phyloP scores from a whole-genome alignment of 1,140 invertebrate genomes.

The Microplitis demolitor region DNA sequence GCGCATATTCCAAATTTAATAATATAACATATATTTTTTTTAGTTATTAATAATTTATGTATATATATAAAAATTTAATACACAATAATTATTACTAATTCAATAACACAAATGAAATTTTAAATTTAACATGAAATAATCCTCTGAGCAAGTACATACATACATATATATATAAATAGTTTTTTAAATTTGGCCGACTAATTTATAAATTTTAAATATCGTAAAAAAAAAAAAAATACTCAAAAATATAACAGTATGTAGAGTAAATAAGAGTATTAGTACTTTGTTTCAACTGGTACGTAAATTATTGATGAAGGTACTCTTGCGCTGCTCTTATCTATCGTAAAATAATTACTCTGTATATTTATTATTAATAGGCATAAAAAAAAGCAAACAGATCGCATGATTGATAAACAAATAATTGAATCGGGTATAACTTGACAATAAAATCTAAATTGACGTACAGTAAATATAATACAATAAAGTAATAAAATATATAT shows the following conservation, averaged over 20 bases:
- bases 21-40: too few species aligned
- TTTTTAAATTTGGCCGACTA: neutral
- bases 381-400: slow-evolving; percentile 16
- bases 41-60: too few species aligned
- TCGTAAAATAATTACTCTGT: neutral
- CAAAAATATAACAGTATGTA: slow-evolving; percentile 7
- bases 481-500: neutral
- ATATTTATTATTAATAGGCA: slow-evolving; percentile 1
- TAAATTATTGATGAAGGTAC: slow-evolving; percentile 4
- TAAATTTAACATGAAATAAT: neutral
- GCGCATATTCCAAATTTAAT: neutral
- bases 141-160: neutral
- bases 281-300: too few species aligned
- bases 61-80: neutral
- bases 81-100: neutral
- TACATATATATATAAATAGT: neutral
- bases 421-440: too few species aligned
- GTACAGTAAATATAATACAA: neutral
- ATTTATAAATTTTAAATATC: slow-evolving; percentile 9
- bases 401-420: neutral
- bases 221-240: slow-evolving; percentile 16
- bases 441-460: neutral
- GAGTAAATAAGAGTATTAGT: neutral
- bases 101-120: neutral
- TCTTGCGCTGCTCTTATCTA: slow-evolving; percentile 4